Base-by-base conservation (phyloP, 1,140 invertebrate genomes). In the Drosophila tani region DNA sequence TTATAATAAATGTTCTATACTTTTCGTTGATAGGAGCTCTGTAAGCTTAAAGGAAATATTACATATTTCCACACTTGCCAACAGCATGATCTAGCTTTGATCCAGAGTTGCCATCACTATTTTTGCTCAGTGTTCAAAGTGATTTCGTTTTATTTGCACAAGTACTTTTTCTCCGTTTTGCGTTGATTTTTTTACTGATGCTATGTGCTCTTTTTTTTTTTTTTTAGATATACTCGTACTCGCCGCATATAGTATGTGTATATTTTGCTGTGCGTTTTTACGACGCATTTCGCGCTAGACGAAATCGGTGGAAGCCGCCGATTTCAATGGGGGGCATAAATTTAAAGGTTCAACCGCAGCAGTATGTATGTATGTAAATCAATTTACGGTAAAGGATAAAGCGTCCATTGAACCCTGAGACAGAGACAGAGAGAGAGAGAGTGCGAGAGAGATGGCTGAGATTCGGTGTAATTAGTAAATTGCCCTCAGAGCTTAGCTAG, bases 281-380 rank as follows among this genome's bases (percentile, higher is more conserved):
- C 87, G 81, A 88, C 84, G 85, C 84, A 88, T 90, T 85, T 90
- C 24, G 84, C 78, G 84, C 81, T 87, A 87, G 84, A 88, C 76
- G 19, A 86, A 86, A 83, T 67, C 64, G 59, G 51, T 73, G 38
- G 49, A 43, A 32, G 57, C 41, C 29, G 35, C 17, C 47, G 56
- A 59, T 73, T 66, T 66, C 62, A 75, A 55, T 46, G n/a, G 46
- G 24, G 55, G 68, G 85, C 68, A 88, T 88, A 88, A 56, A 79
- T 75, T 85, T 79, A 71, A 91, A 90, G 84, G 85, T 90, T 88
- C 86, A 88, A 51, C 68, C 67, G 85, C 83, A 82, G 51, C 6
- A 29, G n/a, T 29, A 35, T n/a, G n/a, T n/a, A n/a, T 7, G 63
- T 62, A 82, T 82, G 63, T 60, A 69, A 87, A 84, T 88, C 41